These are phyloP conservation scores for Eospalax fontanierii DNA, from an alignment of 2,797 vertebrate genomes.

Conservation along the genomic window DNA sequence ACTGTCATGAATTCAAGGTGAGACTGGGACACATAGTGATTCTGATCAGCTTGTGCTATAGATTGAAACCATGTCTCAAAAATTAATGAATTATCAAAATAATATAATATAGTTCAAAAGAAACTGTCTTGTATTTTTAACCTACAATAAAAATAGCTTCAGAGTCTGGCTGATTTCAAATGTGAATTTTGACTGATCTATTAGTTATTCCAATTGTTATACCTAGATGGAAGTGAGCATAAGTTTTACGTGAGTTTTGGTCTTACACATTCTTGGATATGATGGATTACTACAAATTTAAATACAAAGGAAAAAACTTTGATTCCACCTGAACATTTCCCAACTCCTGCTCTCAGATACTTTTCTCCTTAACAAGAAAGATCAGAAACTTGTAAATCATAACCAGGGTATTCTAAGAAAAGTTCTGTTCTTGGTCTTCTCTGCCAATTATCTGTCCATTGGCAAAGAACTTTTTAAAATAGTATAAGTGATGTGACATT, in stretches of 20 bases:
- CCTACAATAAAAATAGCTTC: slow-evolving; percentile 50
- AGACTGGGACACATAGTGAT: no score
- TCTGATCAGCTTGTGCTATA: background rate
- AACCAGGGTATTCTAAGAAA: slow-evolving; percentile 74
- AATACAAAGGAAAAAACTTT: slow-evolving; percentile 65
- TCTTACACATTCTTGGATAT: background rate
- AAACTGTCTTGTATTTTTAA: background rate
- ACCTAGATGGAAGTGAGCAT: background rate
- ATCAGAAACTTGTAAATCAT: slow-evolving; percentile 77
- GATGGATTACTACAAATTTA: slow-evolving; percentile 12
- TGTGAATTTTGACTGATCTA: slow-evolving; percentile 40
- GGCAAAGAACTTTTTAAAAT: slow-evolving; percentile 77
- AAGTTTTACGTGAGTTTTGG: slow-evolving; percentile 27
- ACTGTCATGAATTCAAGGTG: no score
- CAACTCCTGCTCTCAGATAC: slow-evolving; percentile 23
- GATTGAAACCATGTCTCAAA: background rate
- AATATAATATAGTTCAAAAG: background rate
- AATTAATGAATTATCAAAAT: slow-evolving; percentile 45
- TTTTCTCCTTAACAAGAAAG: slow-evolving; percentile 62
- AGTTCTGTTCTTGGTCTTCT: slow-evolving; percentile 75
- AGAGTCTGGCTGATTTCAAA: slow-evolving; percentile 46
- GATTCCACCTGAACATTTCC: slow-evolving; percentile 21
- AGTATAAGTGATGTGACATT: slow-evolving; percentile 83
- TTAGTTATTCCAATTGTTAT: background rate
- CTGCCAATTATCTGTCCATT: slow-evolving; percentile 85